Percentiles rank a stretch among this genome's conserved stretches.
These are phyloP conservation scores for Ctenodactylus gundi DNA, from an alignment of 2,113 vertebrate species.

Conservation along the genomic window DNA sequence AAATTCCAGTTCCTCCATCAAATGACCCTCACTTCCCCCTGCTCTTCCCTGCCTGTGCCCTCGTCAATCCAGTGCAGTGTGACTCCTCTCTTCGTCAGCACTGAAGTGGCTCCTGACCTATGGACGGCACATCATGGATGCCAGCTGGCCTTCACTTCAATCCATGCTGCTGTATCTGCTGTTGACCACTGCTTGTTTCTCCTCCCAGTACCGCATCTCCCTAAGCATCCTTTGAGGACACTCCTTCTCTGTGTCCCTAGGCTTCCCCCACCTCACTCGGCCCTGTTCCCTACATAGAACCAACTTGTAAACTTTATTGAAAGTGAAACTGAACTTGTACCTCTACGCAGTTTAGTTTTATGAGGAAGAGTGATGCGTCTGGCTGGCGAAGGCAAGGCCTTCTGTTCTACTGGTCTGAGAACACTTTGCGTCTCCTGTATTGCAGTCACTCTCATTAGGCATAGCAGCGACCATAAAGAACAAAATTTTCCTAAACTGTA, in stretches of 20 bases:
- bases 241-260: background rate
- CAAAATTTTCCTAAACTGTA: conserved; percentile 51
- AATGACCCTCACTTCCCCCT: background rate
- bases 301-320: background rate
- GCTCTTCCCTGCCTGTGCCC: background rate
- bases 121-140: background rate
- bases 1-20: conserved; percentile 1
- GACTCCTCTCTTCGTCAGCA: background rate
- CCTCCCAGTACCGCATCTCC: background rate
- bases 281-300: background rate
- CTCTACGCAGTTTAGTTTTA: background rate
- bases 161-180: background rate
- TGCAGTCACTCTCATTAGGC: background rate
- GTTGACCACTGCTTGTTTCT: background rate
- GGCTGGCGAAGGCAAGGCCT: background rate
- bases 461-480: background rate
- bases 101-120: background rate
- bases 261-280: no score
- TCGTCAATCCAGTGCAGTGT: background rate
- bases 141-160: background rate
- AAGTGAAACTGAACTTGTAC: conserved; percentile 1
- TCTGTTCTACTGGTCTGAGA: background rate
- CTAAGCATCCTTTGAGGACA: background rate
- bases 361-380: background rate
- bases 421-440: background rate